A percentile compares a stretch with the other conserved stretches of the same genome.
Conservation (phyloP, 1,140 invertebrate genomes). For the Drosophila subpulchrella region DNA sequence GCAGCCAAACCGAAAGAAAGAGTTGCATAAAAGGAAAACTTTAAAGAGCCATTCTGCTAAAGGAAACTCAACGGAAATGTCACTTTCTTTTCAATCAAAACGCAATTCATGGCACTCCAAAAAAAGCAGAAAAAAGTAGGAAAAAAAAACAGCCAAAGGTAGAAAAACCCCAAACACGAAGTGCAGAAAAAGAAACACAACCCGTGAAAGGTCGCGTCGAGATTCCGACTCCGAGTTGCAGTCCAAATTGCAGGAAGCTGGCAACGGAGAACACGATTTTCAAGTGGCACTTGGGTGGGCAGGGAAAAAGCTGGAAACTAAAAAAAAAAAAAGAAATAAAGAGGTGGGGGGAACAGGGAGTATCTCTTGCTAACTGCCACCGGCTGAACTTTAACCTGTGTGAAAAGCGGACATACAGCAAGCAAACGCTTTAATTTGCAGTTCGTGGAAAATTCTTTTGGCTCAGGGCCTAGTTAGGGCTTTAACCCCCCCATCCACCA, state of each 20-base stretch:
- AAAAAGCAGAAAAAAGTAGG: slow-evolving; percentile 28
- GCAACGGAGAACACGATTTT: slow-evolving; percentile 73
- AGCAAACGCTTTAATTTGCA: slow-evolving; percentile 76
- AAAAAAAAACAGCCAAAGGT: slow-evolving; percentile 1
- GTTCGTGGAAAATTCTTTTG: slow-evolving; percentile 77
- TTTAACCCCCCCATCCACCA: neutral
- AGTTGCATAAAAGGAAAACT: slow-evolving; percentile 60
- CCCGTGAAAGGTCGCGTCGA: slow-evolving; percentile 52
- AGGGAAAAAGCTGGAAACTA: slow-evolving; percentile 1
- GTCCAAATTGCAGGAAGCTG: slow-evolving; percentile 67
- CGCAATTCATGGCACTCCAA: slow-evolving; percentile 81
- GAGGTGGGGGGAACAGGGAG: neutral
- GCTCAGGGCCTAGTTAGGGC: slow-evolving; percentile 54
- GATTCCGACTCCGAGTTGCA: slow-evolving; percentile 54
- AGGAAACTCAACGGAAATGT: slow-evolving; percentile 80
- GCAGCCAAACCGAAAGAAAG: slow-evolving; percentile 23
- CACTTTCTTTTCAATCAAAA: slow-evolving; percentile 83
- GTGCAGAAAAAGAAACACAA: slow-evolving; percentile 39
- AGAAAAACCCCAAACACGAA: slow-evolving; percentile 44
- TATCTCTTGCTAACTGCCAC: slow-evolving; percentile 59
- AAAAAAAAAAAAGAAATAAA: neutral
- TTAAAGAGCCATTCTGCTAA: slow-evolving; percentile 43
- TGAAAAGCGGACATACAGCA: slow-evolving; percentile 41
- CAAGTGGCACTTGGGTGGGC: slow-evolving; percentile 57
- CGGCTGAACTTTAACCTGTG: slow-evolving; percentile 76